Evolutionary conservation across 2,113 vertebrate genomes (phyloP), one percentile per base, ranked within the genome.

Genomic region (Phylloscopus trochiloides): DNA sequence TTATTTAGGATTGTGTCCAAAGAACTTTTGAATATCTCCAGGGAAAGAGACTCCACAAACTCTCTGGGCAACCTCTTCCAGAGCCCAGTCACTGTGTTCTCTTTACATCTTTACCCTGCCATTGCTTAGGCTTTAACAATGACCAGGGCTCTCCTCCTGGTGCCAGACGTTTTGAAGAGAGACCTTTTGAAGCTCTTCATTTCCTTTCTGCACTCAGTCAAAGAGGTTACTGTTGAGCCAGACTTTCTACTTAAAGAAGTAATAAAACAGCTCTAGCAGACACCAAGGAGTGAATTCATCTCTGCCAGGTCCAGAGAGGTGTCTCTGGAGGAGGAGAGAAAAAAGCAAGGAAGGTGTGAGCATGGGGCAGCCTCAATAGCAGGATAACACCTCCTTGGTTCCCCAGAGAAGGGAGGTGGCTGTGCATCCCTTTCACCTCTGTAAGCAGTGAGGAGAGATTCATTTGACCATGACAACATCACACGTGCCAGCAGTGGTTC

Each of bases 341-440:
- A 75, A 36, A 62, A 59, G 58, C 36, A 19, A 24, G 31, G 50
- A 77, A 75, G 29, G 17, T 73, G 51, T 36, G 58, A 92, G 79
- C 0, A 0, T 48, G 47, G 58, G 36, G 59, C 3, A 2, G 65
- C 57, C 59, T 71, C 61, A 12, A 5, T 0, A n/a, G 38, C 48
- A 63, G 77, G 52, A 28, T 38, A 85, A 62, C 6, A 4, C 14
- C 48, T 50, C 73, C 61, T 50, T 4, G 17, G n/a, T 31, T 86
- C 76, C 13, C 22, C 6, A 1, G 72, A 68, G 38, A 63, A 68
- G n/a, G 42, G 82, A 78, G 61, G 50, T 62, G 71, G 13, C 42
- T 70, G 18, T 58, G 87, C 57, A 71, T 65, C 47, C 73, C 77
- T 34, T 81, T 86, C 0, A 0, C 40, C 73, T 68, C 21, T 25